phyloP scores from a whole-genome alignment of 2,113 vertebrate genomes.

The Pycnonotus jocosus region DNA sequence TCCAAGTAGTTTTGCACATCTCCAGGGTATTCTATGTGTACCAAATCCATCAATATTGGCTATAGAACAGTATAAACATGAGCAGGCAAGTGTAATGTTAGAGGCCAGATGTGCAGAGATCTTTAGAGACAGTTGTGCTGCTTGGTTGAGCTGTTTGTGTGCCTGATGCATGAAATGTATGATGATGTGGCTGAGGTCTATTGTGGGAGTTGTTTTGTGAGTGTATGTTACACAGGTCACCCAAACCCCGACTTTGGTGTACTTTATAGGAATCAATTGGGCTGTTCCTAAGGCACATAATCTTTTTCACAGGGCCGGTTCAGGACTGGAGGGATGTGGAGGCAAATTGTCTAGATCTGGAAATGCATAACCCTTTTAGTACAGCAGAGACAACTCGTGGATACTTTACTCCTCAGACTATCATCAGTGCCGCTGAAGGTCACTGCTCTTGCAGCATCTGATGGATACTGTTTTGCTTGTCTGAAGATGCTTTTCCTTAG shows the following conservation, averaged over 20 bases:
- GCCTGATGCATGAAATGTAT: neutral
- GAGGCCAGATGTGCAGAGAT: neutral
- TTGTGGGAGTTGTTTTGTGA: neutral
- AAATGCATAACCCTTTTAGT: neutral
- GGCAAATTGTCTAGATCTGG: neutral
- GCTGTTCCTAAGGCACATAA: neutral
- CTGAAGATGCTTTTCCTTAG: neutral
- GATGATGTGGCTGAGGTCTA: neutral
- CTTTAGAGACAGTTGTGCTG: neutral
- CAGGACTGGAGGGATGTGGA: neutral
- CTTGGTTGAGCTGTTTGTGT: neutral
- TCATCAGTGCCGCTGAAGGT: neutral
- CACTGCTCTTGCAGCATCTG: neutral
- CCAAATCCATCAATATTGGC: neutral
- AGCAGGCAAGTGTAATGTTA: neutral
- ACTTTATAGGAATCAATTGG: neutral
- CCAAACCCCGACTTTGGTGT: neutral
- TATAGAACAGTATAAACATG: neutral
- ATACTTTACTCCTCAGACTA: neutral
- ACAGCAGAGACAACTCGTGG: neutral
- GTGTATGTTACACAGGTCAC: neutral
- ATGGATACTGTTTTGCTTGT: neutral
- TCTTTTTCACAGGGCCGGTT: neutral
- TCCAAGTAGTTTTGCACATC: neutral
- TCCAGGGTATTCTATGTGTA: neutral